phyloP scores from a whole-genome alignment of 2,888 invertebrate genomes.

The Mechanitis messenoides region DNA sequence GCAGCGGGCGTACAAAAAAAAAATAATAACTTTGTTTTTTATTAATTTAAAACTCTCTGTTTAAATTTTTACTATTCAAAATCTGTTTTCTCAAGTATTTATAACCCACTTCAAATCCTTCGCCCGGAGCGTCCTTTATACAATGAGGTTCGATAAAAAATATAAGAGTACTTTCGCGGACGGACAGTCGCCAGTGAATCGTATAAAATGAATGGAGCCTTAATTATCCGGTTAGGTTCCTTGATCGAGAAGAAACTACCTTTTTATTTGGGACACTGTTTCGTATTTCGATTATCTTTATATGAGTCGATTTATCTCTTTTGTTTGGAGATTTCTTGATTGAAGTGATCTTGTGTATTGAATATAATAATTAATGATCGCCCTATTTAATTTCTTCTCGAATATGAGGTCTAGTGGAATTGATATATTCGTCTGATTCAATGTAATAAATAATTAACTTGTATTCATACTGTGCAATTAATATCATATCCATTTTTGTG shows the following conservation, averaged over 20 bases:
- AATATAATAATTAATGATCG: slow-evolving; percentile 5
- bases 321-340: slow-evolving; percentile 5
- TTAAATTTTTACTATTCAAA: slow-evolving; percentile 4
- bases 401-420: slow-evolving; percentile 3
- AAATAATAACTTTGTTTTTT: not conserved
- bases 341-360: slow-evolving; percentile 5
- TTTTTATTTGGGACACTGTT: slow-evolving; percentile 20
- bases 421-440: not conserved
- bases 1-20: not conserved
- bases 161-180: slow-evolving; percentile 26
- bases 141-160: slow-evolving; percentile 24
- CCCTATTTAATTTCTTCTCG: not conserved
- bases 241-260: slow-evolving; percentile 34
- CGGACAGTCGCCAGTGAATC: slow-evolving; percentile 38
- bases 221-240: slow-evolving; percentile 65
- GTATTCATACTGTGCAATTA: not conserved
- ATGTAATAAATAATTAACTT: not conserved
- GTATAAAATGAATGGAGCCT: slow-evolving; percentile 56
- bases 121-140: slow-evolving; percentile 12
- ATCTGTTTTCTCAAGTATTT: slow-evolving; percentile 6
- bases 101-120: not conserved
- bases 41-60: slow-evolving; percentile 1
- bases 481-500: not conserved
- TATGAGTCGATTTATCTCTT: slow-evolving; percentile 5
- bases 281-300: slow-evolving; percentile 11